Base-by-base conservation (phyloP, 1,140 invertebrate genomes). In the Temnothorax nylanderi region DNA sequence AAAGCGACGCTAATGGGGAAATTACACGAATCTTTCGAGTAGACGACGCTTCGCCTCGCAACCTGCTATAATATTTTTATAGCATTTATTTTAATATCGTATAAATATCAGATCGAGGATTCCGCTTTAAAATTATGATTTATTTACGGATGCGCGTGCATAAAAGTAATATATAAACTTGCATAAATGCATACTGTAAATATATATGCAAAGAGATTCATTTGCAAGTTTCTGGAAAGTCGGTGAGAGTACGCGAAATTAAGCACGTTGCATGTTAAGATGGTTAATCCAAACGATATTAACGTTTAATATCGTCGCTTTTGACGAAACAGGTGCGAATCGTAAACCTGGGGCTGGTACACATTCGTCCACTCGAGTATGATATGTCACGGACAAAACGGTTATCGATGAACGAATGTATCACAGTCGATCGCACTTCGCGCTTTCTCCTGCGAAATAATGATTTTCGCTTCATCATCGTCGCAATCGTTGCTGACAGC, bases 381-480 rank as follows among this genome's bases (percentile, higher is more conserved):
- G 21, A 69, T 49, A 71, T 49, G 44, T 84, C 80, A 75, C 26
- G 3, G 41, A 13, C 54, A 74, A 74, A 74, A 60, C 67, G 41
- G 44, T 84, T 84, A 84, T 84, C 54, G 69, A 84, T 60, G 71
- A 62, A 75, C 26, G 18, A 75, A 84, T 84, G 69, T 84, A 84
- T 84, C 54, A 84, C 69, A 84, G 69, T 84, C 54, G 80, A 84
- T 84, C 54, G 69, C 80, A 75, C 51, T 49, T 84, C 44, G 69
- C 54, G 80, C 47, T 16, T 75, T 26, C 41, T 41, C 54, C 32
- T 7, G 51, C 18, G 54, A 84, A 75, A 62, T 84, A 84, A 84
- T 84, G 54, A 84, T 49, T 84, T 21, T 60, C 80, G 56, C 69
- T 84, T 75, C 54, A 58, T 84, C 69, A 84, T 18, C 41, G 54